Base-by-base conservation (phyloP, 2,797 vertebrate species). In the Malacoraja senta region DNA sequence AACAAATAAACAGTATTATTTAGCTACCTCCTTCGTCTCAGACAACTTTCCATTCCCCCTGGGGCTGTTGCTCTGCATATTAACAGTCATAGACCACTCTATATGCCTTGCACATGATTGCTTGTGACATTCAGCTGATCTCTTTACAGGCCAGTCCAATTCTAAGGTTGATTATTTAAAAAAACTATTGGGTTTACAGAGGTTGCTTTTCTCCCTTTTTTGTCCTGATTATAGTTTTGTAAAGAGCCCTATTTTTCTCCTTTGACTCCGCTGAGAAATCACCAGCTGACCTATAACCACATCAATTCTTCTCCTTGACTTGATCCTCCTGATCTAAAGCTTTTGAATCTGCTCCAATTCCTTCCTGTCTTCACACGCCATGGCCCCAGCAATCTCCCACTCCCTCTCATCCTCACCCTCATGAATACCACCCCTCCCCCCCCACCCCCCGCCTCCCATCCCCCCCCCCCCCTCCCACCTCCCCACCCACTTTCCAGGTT, bases 61-160 rank as follows among this genome's bases (percentile, higher is more conserved):
- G 24, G 15, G 93, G 93, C 29, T 8, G 32, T 9, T 63, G 65
- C 58, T 93, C 78, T 93, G 29, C 74, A 8, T 29, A 12, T 58
- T 10, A 63, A 58, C 35, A 53, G 68, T 17, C n/a, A 15, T 8
- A 7, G 63, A 19, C 53, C 72, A 78, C 44, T 58, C 29, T 72
- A 44, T 74, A 29, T 61, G 80, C 63, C 2, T 32, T 29, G 53
- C n/a, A 93, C 93, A 84, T 1, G 0, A 93, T 3, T 1, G 93
- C 88, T 92, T 94, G 95, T 96, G 96, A 97, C 93, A 95, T 95
- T 97, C 97, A 97, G 97, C 96, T 97, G 96, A 97, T 96, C 83
- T 17, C 95, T 76, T 86, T 94, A 95, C 96, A 96, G 95, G 94
- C 94, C 94, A 94, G 93, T 72, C 72, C 24, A 74, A 92, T 92